These are phyloP conservation scores for Lepetodrilus schrolli DNA, from an alignment of 2,888 invertebrate genomes.

Conservation along the genomic window DNA sequence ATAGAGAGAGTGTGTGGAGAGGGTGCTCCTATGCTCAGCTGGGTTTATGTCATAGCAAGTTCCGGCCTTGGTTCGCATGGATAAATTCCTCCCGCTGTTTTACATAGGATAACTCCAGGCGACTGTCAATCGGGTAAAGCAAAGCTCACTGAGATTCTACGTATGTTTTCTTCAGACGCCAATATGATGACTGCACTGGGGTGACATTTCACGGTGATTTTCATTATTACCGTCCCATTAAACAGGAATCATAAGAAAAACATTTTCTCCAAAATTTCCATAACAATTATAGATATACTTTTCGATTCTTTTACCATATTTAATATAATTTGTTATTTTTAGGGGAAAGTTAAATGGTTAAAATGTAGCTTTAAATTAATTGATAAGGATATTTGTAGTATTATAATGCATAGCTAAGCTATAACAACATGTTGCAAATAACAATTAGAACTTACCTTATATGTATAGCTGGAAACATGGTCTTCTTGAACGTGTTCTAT, in stretches of 20 bases:
- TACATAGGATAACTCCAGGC: background rate
- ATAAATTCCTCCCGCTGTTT: conserved; percentile 15
- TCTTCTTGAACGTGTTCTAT: background rate
- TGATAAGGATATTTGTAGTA: too few relatives aligned
- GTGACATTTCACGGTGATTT: background rate
- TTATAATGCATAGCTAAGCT: too few relatives aligned
- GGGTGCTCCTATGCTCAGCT: background rate
- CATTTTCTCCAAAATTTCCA: too few relatives aligned
- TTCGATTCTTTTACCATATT: too few relatives aligned
- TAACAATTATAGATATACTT: too few relatives aligned
- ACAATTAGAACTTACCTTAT: conserved; percentile 23
- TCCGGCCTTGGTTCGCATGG: background rate
- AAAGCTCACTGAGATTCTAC: background rate
- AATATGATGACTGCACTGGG: background rate
- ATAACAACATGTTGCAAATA: background rate
- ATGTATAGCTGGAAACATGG: conserved; percentile 27
- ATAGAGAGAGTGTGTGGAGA: too few relatives aligned
- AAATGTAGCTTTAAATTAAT: too few relatives aligned
- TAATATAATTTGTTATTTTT: too few relatives aligned
- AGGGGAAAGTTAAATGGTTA: too few relatives aligned
- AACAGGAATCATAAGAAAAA: background rate
- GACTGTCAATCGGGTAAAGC: background rate
- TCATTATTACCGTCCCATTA: background rate
- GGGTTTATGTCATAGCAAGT: background rate
- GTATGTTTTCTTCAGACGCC: background rate